A percentile compares a stretch with the other conserved stretches of the same genome.
phyloP scores from a whole-genome alignment of 2,888 invertebrate genomes.

The Epirrhoe tristata region DNA sequence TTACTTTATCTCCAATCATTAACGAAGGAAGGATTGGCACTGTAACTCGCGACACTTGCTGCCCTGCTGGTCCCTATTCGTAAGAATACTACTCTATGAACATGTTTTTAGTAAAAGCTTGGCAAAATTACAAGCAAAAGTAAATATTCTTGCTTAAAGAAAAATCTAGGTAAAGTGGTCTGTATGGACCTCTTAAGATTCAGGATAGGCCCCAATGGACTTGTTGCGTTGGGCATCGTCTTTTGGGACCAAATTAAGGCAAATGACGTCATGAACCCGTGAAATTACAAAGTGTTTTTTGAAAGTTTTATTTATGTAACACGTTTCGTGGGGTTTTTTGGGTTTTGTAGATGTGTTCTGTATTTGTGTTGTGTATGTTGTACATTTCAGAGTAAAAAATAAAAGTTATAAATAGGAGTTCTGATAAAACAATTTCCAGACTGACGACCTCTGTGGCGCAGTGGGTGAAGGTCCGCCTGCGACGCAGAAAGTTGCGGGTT shows the following conservation, averaged over 20 bases:
- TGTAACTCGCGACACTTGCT: too few species aligned
- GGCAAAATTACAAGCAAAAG: slow-evolving; percentile 5
- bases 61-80: not conserved
- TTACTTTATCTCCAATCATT: too few species aligned
- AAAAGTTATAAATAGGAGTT: too few species aligned
- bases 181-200: slow-evolving; percentile 9
- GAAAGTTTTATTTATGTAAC: not conserved
- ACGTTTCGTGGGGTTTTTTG: not conserved
- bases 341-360: too few species aligned
- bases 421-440: too few species aligned
- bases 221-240: slow-evolving; percentile 23
- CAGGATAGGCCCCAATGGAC: slow-evolving; percentile 13
- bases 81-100: not conserved
- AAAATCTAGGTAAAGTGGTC: slow-evolving; percentile 20
- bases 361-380: too few species aligned
- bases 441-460: too few species aligned
- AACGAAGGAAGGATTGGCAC: too few species aligned
- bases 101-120: slow-evolving; percentile 6
- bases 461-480: too few species aligned
- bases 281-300: slow-evolving; percentile 16
- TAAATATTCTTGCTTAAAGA: not conserved
- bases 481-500: too few species aligned
- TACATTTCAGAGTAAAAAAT: too few species aligned
- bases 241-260: slow-evolving; percentile 24
- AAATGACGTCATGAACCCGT: slow-evolving; percentile 20